Percentiles rank a stretch among this genome's conserved stretches.
These are phyloP conservation scores for Ophioderma brevispina DNA, from an alignment of 35 echinoderm and acorn worm genomes.

Conservation along the genomic window DNA sequence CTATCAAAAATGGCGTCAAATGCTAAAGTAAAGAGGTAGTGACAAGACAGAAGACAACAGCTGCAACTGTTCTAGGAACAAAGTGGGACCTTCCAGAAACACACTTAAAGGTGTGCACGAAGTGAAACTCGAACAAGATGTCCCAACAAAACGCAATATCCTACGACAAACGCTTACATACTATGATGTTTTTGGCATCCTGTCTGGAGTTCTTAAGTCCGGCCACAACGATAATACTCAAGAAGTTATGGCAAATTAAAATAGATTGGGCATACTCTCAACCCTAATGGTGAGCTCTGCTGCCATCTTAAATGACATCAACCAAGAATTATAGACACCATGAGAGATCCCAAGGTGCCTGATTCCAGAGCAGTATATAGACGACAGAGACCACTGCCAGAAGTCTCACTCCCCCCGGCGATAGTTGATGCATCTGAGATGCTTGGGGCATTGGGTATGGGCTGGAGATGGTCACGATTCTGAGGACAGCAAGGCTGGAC, in stretches of 20 bases:
- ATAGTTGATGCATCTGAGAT: constrained; percentile 40
- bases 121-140: background rate
- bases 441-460: constrained; percentile 40
- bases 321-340: constrained; percentile 29
- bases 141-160: constrained; percentile 46
- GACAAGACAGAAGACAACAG: constrained; percentile 44
- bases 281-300: background rate
- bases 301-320: constrained; percentile 27
- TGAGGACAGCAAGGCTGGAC: background rate
- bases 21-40: constrained; percentile 9
- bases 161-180: constrained; percentile 22
- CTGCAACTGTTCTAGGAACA: constrained; percentile 46
- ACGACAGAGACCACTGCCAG: constrained; percentile 9
- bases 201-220: constrained; percentile 37
- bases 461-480: constrained; percentile 46
- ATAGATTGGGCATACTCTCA: background rate
- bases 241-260: background rate
- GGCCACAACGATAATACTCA: constrained; percentile 32
- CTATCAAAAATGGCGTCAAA: constrained; percentile 81
- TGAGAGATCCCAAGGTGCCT: background rate
- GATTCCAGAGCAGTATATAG: background rate
- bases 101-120: constrained; percentile 32
- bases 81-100: constrained; percentile 49
- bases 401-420: constrained; percentile 30
- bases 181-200: constrained; percentile 47